Evolutionary conservation across 2,113 vertebrate species (phyloP).

Genomic region (Spea bombifrons): DNA sequence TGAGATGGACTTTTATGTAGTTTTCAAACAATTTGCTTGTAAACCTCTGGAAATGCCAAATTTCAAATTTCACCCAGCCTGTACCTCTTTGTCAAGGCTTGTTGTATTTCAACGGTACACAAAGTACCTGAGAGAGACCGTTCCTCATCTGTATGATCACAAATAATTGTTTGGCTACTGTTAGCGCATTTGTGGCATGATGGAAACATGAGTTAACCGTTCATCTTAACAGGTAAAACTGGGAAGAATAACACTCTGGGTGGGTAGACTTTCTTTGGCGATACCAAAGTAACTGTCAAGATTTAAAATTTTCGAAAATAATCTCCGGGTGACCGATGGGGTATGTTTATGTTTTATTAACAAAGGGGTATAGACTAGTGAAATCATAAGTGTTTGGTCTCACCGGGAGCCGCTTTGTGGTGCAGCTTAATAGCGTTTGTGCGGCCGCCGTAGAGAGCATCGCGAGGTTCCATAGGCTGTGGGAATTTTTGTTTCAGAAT

Average conservation of each 20-base stretch:
- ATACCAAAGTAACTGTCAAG: neutral
- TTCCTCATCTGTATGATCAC: neutral
- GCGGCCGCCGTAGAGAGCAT: neutral
- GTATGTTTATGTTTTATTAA: too few species aligned
- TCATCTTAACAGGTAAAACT: constrained; percentile 5
- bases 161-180: too few species aligned
- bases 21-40: neutral
- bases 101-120: neutral
- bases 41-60: neutral
- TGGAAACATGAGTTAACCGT: neutral
- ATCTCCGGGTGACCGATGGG: neutral
- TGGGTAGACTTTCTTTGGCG: too few species aligned
- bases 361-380: neutral
- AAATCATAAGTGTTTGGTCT: neutral
- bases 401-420: neutral
- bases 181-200: neutral
- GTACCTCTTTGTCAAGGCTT: neutral
- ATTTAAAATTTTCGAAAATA: neutral
- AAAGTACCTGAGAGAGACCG: neutral
- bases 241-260: neutral
- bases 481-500: neutral
- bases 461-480: neutral
- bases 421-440: neutral
- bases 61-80: neutral
- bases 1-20: neutral